Evolutionary conservation across 2,888 invertebrate species (phyloP), one percentile per base, ranked within the genome.

Genomic region (Limenitis camilla): DNA sequence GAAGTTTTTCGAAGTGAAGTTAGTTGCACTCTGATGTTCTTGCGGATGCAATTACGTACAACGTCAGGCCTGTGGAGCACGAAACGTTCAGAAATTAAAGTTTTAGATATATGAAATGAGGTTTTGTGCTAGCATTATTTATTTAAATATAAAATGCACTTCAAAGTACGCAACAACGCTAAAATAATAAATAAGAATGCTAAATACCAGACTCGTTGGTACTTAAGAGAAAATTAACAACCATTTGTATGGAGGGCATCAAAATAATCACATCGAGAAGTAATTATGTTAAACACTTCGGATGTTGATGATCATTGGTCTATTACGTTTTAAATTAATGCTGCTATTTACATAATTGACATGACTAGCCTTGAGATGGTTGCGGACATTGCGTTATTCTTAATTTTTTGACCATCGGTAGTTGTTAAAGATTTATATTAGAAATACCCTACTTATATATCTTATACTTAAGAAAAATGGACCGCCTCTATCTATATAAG

Each of bases 241-340:
- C 50, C 42, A 53, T 58, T 52, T 19, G 29, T 38, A 45, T 44
- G 49, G 47, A 67, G 65, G 66, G 65, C 65, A 61, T 57, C 54
- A 60, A 59, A 64, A 62, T 65, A 63, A 66, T 66, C 68, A 66
- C 66, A 64, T 55, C 51, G 69, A 63, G 63, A 58, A 64, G 67
- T 74, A 71, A 74, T 72, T 69, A 60, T 51, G 51, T 59, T 55
- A 60, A 60, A 60, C 59, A 49, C 58, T 53, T 19, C 60, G 56
- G 42, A 52, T 60, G 61, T 60, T 60, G 60, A 61, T 61, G 61
- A 61, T 59, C 58, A 61, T 60, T 58, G 58, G 52, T 59, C 60
- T 59, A 60, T 61, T 61, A 61, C 59, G 57, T 58, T 59, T 58
- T 57, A 60, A 61, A 61, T 61, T 61, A 61, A 59, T 56, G 50